Percentiles rank a stretch among this genome's conserved stretches.
Conservation (phyloP, 2,888 invertebrate species). For the Conomelus anceps region DNA sequence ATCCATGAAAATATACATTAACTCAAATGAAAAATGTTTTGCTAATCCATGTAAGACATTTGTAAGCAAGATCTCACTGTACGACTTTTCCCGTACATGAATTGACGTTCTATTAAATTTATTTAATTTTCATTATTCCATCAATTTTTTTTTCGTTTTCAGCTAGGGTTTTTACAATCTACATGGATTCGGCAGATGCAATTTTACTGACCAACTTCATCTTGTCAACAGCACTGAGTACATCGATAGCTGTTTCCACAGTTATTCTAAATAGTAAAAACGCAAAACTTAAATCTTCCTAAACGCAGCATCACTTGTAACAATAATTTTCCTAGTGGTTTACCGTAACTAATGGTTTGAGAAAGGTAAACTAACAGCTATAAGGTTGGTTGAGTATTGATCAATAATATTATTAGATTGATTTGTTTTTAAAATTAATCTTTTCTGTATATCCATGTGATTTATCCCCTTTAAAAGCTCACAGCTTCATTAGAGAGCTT, state of each 20-base stretch:
- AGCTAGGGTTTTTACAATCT: constrained; percentile 76
- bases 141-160: constrained; percentile 39
- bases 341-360: background rate
- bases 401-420: background rate
- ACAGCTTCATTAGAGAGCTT: background rate
- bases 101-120: constrained; percentile 14
- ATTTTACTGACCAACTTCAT: constrained; percentile 65
- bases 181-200: constrained; percentile 67
- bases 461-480: background rate
- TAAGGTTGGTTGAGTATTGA: background rate
- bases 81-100: too few relatives aligned
- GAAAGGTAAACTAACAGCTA: background rate
- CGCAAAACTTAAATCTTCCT: background rate
- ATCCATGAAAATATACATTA: too few relatives aligned
- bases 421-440: background rate
- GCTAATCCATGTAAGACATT: too few relatives aligned
- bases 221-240: constrained; percentile 63
- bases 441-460: background rate
- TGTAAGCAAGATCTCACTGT: too few relatives aligned
- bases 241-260: constrained; percentile 62
- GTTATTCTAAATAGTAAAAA: constrained; percentile 8
- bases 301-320: background rate
- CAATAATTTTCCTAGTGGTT: background rate
- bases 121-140: constrained; percentile 17
- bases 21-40: too few relatives aligned